Evolutionary conservation across 23 tunicate genomes (phyloP).

Genomic region (Halocynthia aurantium): DNA sequence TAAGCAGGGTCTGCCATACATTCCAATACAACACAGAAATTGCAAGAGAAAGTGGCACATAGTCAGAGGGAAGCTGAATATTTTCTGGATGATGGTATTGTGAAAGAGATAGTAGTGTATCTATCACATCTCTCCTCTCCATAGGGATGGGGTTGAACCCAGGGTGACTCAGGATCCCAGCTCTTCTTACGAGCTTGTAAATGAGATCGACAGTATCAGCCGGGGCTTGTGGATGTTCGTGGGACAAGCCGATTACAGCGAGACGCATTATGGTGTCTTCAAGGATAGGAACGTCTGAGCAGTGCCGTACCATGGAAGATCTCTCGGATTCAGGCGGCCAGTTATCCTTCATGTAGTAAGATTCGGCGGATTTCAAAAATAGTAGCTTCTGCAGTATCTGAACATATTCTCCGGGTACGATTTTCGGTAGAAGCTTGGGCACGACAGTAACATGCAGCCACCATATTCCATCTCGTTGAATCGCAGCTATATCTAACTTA

Average conservation of each 20-base stretch:
- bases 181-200: conserved; percentile 55
- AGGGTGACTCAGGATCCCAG: conserved; percentile 34
- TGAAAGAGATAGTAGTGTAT: conserved; percentile 50
- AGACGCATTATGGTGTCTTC: conserved; percentile 67
- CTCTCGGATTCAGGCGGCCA: conserved; percentile 90
- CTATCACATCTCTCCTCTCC: conserved; percentile 54
- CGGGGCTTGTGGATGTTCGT: conserved; percentile 54
- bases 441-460: conserved; percentile 66
- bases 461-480: conserved; percentile 81
- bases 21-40: conserved; percentile 64
- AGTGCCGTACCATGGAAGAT: conserved; percentile 38
- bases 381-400: conserved; percentile 55
- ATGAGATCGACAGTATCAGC: conserved; percentile 72
- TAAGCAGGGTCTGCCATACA: conserved; percentile 50
- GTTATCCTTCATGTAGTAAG: conserved; percentile 74
- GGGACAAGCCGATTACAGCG: conserved; percentile 59
- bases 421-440: conserved; percentile 31
- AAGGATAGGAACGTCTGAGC: conserved; percentile 56
- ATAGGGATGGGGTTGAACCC: conserved; percentile 44
- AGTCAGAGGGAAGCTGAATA: conserved; percentile 57
- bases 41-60: conserved; percentile 75
- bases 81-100: conserved; percentile 80
- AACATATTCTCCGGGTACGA: conserved; percentile 23
- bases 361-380: conserved; percentile 50
- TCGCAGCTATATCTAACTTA: conserved; percentile 37